These are phyloP conservation scores for Bufo gargarizans DNA, from an alignment of 2,113 vertebrate species.

Conservation along the genomic window DNA sequence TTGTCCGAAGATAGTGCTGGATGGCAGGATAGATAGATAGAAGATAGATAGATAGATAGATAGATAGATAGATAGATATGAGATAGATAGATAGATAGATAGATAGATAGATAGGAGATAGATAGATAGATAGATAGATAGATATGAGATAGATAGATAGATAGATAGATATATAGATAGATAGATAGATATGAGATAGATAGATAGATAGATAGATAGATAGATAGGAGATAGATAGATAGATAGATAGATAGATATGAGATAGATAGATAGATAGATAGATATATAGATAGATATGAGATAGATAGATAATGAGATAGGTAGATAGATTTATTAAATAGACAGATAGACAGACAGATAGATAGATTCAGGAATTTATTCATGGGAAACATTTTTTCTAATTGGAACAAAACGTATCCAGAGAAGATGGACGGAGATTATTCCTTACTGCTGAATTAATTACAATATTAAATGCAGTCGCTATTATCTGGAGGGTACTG, in stretches of 20 bases:
- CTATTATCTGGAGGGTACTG: constrained; percentile 32
- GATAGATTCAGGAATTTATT: not conserved
- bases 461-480: not conserved
- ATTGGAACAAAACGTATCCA: constrained; percentile 32
- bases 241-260: no score
- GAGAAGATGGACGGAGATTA: not conserved
- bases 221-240: no score
- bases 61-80: not conserved
- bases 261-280: no score
- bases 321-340: no score
- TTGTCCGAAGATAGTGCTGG: not conserved
- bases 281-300: no score
- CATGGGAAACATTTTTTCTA: constrained; percentile 11
- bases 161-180: not conserved
- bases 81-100: not conserved
- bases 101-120: no score
- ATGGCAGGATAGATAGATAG: not conserved
- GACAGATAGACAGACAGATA: no score
- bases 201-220: no score
- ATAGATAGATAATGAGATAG: no score
- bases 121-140: not conserved
- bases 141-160: not conserved
- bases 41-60: not conserved
- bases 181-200: not conserved
- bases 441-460: constrained; percentile 44